Conservation (phyloP, 2,113 vertebrate genomes). For the Oophaga pumilio region DNA sequence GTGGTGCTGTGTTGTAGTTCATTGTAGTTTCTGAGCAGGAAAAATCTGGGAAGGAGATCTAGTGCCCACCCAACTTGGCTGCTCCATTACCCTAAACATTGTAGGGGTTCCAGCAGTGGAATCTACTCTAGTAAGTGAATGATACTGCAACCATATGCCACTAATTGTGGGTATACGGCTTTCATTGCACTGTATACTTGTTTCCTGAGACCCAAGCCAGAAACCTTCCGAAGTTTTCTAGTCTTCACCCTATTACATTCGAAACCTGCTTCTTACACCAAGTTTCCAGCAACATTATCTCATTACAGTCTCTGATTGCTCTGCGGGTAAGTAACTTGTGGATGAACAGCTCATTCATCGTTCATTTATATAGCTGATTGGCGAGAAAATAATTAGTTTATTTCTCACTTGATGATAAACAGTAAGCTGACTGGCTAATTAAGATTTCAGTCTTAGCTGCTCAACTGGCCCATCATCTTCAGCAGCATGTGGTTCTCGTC, state of each 20-base stretch:
- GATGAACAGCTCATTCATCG: neutral
- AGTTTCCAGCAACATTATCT: neutral
- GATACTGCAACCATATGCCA: neutral
- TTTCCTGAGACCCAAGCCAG: neutral
- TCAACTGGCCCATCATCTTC: constrained; percentile 53
- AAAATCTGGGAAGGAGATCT: neutral
- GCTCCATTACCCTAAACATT: neutral
- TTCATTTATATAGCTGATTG: neutral
- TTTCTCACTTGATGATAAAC: neutral
- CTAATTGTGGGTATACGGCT: neutral
- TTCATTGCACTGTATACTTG: neutral
- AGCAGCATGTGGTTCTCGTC: constrained; percentile 58
- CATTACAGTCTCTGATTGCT: neutral
- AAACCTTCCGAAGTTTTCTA: neutral
- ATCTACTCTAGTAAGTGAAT: neutral
- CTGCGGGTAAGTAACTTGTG: neutral
- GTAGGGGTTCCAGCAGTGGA: neutral
- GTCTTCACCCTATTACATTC: neutral
- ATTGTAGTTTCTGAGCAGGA: neutral
- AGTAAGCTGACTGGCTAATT: neutral
- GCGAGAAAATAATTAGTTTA: neutral
- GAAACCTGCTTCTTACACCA: neutral
- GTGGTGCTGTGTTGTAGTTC: neutral
- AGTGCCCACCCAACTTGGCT: neutral
- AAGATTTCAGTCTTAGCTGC: neutral